A percentile compares a stretch with the other conserved stretches of the same genome.
Evolutionary conservation across 2,888 invertebrate genomes (phyloP).

Genomic region (Noctua janthina): DNA sequence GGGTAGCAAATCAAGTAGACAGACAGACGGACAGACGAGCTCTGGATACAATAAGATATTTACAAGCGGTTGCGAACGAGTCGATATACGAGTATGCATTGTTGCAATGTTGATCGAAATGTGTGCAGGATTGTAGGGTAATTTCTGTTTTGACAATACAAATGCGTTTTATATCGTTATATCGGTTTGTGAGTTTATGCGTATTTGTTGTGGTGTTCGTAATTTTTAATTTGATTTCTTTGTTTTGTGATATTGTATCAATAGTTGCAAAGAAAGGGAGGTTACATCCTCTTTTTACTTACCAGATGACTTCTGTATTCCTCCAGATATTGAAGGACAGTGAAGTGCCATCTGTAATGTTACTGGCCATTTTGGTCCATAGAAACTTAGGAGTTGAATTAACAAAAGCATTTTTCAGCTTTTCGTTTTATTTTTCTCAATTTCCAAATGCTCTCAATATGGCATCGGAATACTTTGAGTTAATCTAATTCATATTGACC

Average conservation of each 20-base stretch:
- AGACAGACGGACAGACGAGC: conserved; percentile 83
- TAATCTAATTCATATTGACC: conserved; percentile 42
- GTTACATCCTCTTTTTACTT: neutral
- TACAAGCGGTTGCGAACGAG: conserved; percentile 78
- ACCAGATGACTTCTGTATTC: neutral
- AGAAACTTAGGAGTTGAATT: neutral
- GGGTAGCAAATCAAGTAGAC: conserved; percentile 82
- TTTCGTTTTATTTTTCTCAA: neutral
- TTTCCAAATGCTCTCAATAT: neutral
- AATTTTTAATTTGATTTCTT: conserved; percentile 32
- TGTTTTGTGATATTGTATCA: neutral
- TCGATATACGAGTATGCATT: conserved; percentile 75
- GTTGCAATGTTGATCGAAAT: conserved; percentile 69
- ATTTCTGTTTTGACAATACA: conserved; percentile 76
- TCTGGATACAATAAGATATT: conserved; percentile 84
- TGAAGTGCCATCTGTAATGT: neutral
- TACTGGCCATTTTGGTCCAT: neutral
- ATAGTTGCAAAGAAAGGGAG: neutral
- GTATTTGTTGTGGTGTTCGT: conserved; percentile 37
- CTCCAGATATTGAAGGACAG: neutral
- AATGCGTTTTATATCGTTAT: conserved; percentile 65
- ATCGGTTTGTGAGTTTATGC: conserved; percentile 36
- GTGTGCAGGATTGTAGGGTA: conserved; percentile 72
- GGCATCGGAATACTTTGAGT: conserved; percentile 1
- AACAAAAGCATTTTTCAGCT: neutral